phyloP scores from a whole-genome alignment of 2,113 vertebrate genomes.

The Catagonus wagneri region DNA sequence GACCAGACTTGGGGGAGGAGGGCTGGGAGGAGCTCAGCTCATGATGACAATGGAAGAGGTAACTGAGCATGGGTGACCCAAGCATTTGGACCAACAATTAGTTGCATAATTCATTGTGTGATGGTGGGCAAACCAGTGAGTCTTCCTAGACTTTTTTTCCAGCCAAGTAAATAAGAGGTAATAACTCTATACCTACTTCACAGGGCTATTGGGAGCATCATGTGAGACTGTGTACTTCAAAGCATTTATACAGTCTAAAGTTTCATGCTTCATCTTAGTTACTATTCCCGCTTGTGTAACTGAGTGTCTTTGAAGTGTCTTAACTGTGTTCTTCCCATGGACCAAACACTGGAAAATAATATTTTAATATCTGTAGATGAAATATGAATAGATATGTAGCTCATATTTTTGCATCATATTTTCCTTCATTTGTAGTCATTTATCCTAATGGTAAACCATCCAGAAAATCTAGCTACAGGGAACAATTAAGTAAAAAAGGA shows the following conservation, averaged over 20 bases:
- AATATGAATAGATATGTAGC: constrained; percentile 39
- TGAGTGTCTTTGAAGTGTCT: constrained; percentile 37
- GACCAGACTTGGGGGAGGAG: neutral
- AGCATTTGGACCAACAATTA: neutral
- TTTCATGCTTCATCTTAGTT: neutral
- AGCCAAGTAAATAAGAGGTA: neutral
- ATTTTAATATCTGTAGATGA: constrained; percentile 67
- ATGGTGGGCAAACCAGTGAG: neutral
- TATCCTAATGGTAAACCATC: constrained; percentile 46
- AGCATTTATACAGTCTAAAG: constrained; percentile 44
- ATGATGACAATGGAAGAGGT: neutral
- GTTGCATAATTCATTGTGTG: neutral
- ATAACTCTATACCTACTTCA: neutral
- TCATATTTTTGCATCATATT: constrained; percentile 60
- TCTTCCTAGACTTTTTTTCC: neutral
- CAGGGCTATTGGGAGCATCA: neutral
- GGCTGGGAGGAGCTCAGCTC: neutral
- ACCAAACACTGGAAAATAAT: constrained; percentile 34
- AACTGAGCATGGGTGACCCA: neutral
- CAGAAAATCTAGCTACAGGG: neutral
- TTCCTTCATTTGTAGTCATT: constrained; percentile 65
- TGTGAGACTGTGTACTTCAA: neutral
- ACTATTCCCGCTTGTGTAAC: neutral
- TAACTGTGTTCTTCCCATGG: constrained; percentile 11
- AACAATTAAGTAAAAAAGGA: constrained; percentile 62